phyloP scores from a whole-genome alignment of 2,113 vertebrate genomes.

The Mystacornis crossleyi region DNA sequence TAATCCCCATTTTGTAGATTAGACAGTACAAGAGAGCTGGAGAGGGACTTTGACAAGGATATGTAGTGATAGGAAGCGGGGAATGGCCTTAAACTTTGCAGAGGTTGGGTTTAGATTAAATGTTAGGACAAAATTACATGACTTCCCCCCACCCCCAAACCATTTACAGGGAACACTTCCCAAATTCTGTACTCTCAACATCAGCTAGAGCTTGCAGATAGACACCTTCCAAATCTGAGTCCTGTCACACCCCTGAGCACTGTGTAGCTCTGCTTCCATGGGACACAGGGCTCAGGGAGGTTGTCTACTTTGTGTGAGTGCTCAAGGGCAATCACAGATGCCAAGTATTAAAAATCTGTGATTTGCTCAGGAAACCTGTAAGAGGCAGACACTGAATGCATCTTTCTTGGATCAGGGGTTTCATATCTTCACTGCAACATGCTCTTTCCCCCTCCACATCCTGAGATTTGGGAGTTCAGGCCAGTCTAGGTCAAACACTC shows the following conservation, averaged over 20 bases:
- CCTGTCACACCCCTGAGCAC: background rate
- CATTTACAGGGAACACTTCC: background rate
- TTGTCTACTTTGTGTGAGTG: background rate
- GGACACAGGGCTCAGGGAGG: background rate
- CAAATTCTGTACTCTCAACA: background rate
- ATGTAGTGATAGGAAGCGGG: background rate
- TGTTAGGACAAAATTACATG: background rate
- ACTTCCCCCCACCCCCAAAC: background rate
- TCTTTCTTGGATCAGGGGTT: background rate
- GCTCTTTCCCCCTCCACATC: background rate
- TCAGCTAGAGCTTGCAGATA: background rate
- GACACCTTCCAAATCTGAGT: background rate
- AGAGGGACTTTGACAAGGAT: background rate
- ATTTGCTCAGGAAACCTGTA: background rate
- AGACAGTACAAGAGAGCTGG: background rate
- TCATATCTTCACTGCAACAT: background rate
- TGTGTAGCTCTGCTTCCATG: rapidly evolving
- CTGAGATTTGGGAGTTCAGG: background rate
- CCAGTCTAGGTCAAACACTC: background rate
- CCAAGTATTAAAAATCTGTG: background rate
- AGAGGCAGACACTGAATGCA: background rate
- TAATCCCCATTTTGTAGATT: background rate
- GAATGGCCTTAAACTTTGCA: background rate
- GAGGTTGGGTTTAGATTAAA: background rate
- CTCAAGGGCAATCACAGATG: background rate